Conservation (phyloP, 2,113 vertebrate genomes). For the Thunnus maccoyii region DNA sequence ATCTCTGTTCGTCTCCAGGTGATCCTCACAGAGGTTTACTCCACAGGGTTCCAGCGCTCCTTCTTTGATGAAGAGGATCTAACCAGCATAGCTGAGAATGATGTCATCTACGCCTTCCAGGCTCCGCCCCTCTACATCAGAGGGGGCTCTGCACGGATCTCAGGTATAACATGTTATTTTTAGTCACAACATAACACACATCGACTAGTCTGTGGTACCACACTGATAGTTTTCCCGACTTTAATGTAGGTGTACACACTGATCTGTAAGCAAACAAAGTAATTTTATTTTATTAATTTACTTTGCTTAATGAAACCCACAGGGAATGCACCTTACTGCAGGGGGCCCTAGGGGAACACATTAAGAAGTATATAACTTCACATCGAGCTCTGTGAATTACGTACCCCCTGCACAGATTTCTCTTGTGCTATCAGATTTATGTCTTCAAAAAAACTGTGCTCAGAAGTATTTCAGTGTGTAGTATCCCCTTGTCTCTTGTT, state of each 20-base stretch:
- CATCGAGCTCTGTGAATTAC: slow-evolving; percentile 46
- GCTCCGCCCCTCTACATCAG: slow-evolving; percentile 83
- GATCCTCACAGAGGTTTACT: slow-evolving; percentile 92
- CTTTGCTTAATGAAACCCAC: slow-evolving; percentile 59
- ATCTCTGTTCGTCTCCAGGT: slow-evolving; percentile 81
- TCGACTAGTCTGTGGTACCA: slow-evolving; percentile 5
- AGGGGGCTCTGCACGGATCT: slow-evolving; percentile 81
- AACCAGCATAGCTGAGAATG: slow-evolving; percentile 86
- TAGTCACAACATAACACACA: background rate
- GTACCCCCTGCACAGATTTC: slow-evolving; percentile 15
- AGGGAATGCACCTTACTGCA: slow-evolving; percentile 37
- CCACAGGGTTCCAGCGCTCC: slow-evolving; percentile 92
- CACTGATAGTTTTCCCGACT: background rate
- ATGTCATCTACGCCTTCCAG: slow-evolving; percentile 93
- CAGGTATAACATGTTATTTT: slow-evolving; percentile 70
- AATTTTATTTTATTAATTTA: slow-evolving; percentile 38
- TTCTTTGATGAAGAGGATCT: slow-evolving; percentile 92
- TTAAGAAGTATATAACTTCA: slow-evolving; percentile 46
- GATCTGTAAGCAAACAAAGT: slow-evolving; percentile 52
- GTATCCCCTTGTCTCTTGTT: slow-evolving; percentile 23
- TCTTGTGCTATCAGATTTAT: slow-evolving; percentile 52
- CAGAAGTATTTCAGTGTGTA: slow-evolving; percentile 17
- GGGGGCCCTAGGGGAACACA: slow-evolving; percentile 45
- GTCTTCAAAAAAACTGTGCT: slow-evolving; percentile 44
- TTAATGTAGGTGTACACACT: slow-evolving; percentile 6